phyloP scores from a whole-genome alignment of 2,113 vertebrate genomes.

The Anguilla rostrata region DNA sequence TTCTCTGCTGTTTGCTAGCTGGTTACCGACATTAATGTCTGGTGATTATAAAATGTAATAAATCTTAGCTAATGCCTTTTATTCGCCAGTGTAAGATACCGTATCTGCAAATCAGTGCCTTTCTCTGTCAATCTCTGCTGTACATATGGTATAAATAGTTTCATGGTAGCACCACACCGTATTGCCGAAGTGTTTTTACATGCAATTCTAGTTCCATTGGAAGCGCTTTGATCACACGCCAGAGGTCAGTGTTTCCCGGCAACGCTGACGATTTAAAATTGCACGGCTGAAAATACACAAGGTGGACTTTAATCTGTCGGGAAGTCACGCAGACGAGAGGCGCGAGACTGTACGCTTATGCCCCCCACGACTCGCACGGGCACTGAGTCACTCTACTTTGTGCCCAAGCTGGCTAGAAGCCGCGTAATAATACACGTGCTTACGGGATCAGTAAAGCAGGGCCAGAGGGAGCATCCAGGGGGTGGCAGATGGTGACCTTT shows the following conservation, averaged over 20 bases:
- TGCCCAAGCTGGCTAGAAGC: not conserved
- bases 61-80: too few relatives aligned
- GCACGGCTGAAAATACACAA: not conserved
- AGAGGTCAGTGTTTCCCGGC: not conserved
- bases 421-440: not conserved
- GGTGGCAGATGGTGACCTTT: conserved; percentile 73
- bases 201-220: not conserved
- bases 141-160: too few relatives aligned
- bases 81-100: too few relatives aligned
- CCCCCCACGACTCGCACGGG: not conserved
- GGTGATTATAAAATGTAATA: too few relatives aligned
- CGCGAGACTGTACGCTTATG: not conserved
- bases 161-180: too few relatives aligned
- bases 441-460: not conserved
- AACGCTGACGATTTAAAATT: not conserved
- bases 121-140: too few relatives aligned
- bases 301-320: not conserved
- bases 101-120: too few relatives aligned
- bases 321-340: conserved; percentile 10
- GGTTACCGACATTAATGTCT: not conserved
- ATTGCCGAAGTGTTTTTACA: not conserved
- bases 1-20: not conserved
- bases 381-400: not conserved
- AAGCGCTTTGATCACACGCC: not conserved
- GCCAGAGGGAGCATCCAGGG: conserved; percentile 29